Percentiles rank a stretch among this genome's conserved stretches.
These are phyloP conservation scores for Tyto alba DNA, from an alignment of 2,113 vertebrate genomes.

Conservation along the genomic window DNA sequence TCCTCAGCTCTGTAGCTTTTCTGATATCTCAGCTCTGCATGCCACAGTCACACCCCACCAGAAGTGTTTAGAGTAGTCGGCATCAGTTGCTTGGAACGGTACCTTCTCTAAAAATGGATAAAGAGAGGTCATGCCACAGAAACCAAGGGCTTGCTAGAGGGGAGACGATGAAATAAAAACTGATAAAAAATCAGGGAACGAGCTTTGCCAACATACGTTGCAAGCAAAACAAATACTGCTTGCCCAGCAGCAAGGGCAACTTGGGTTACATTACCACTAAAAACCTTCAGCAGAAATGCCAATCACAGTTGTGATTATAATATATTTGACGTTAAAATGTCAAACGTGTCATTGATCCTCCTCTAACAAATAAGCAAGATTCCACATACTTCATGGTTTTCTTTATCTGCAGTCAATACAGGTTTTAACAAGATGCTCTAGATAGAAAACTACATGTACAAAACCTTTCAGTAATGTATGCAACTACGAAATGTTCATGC, in stretches of 20 bases:
- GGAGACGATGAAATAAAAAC: neutral
- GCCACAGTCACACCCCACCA: neutral
- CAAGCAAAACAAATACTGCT: neutral
- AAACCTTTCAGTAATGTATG: neutral
- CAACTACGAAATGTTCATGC: neutral
- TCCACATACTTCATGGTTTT: neutral
- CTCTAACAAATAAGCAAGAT: neutral
- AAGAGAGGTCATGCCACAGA: neutral
- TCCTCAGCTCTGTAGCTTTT: neutral
- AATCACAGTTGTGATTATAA: conserved; percentile 25
- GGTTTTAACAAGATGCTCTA: neutral
- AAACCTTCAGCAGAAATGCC: conserved; percentile 13
- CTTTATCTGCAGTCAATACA: neutral
- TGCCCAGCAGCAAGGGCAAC: conserved; percentile 23
- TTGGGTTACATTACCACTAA: neutral
- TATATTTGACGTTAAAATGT: conserved; percentile 7
- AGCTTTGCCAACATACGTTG: neutral
- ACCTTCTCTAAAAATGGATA: neutral
- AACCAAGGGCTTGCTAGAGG: neutral
- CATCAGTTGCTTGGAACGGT: neutral
- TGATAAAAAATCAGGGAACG: neutral
- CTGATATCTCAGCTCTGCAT: neutral
- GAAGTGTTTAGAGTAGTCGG: neutral
- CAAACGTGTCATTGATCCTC: neutral
- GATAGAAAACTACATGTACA: neutral